Evolutionary conservation across 2,797 vertebrate species (phyloP).

Genomic region (Esox lucius): DNA sequence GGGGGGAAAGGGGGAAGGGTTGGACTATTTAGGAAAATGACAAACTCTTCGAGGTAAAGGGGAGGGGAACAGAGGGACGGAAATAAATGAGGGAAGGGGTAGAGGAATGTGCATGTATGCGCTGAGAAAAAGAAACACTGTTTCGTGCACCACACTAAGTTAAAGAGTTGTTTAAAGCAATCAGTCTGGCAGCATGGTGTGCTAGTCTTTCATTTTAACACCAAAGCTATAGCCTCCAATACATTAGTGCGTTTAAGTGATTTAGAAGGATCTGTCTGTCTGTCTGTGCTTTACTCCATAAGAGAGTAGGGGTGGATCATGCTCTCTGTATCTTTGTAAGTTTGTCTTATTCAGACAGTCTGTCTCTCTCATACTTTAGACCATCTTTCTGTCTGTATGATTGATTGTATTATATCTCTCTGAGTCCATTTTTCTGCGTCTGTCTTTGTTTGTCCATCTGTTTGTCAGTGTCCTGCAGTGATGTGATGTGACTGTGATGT

Average conservation of each 20-base stretch:
- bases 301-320: not conserved
- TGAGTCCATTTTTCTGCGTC: conserved; percentile 13
- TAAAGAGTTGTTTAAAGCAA: not conserved
- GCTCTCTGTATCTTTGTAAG: conserved; percentile 9
- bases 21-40: conserved; percentile 25
- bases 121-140: conserved; percentile 28
- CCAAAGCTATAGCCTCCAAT: conserved; percentile 21
- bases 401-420: not conserved
- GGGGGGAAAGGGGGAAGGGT: conserved; percentile 39
- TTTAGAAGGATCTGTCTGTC: conserved; percentile 21
- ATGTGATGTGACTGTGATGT: conserved; percentile 8
- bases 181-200: conserved; percentile 23
- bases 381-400: conserved; percentile 13
- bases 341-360: conserved; percentile 17
- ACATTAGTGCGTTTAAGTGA: conserved; percentile 20
- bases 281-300: not conserved
- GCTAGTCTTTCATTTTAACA: conserved; percentile 19
- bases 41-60: conserved; percentile 26
- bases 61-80: conserved; percentile 47
- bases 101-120: conserved; percentile 28
- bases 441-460: conserved; percentile 12
- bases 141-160: conserved; percentile 6
- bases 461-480: not conserved
- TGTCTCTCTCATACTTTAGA: conserved; percentile 12
- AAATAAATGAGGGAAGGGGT: conserved; percentile 43